Evolutionary conservation across 1,140 invertebrate species (phyloP), one percentile per base, ranked within the genome.

Genomic region (Lysiphlebus fabarum): DNA sequence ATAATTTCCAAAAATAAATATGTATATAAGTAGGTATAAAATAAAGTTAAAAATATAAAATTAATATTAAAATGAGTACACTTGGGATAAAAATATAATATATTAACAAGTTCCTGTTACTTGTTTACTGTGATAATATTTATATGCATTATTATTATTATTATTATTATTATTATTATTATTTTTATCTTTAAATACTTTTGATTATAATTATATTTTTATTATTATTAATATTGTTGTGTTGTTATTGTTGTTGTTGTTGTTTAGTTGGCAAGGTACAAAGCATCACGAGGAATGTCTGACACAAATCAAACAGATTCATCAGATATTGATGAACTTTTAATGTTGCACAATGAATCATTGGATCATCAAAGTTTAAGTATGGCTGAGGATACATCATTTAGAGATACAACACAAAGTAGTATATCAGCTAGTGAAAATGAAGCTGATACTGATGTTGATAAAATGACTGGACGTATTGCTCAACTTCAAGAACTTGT

Each of bases 381-480:
- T 26, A 58, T 57, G 33, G 65, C 67, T 11, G 73, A 75, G 41
- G 70, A 67, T 42, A 57, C 62, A 40, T 73, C 70, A 0, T 74
- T 68, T 3, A 65, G 66, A 47, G 74, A 76, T 43, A 53, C 75
- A 33, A 74, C 73, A 1, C 65, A 75, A 26, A 74, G 72, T 17
- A 76, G 73, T 17, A 66, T 76, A 10, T 76, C 73, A n/a, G 71
- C 77, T 66, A 79, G 76, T 33, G 78, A 80, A 62, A 76, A 75
- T 47, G 77, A 79, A 58, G 75, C 70, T 6, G 76, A 79, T 58
- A 70, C 65, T n/a, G 76, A 80, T 56, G 64, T 79, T 10, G 77
- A 80, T 56, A 73, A 71, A 11, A 69, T 77, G 53, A 72, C 75
- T 7, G 74, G 72, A 38, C 69, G 76, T 43, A 73, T 79, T 0